A percentile compares a stretch with the other conserved stretches of the same genome.
phyloP scores from a whole-genome alignment of 2,797 vertebrate species.

The Sebastes cheni region DNA sequence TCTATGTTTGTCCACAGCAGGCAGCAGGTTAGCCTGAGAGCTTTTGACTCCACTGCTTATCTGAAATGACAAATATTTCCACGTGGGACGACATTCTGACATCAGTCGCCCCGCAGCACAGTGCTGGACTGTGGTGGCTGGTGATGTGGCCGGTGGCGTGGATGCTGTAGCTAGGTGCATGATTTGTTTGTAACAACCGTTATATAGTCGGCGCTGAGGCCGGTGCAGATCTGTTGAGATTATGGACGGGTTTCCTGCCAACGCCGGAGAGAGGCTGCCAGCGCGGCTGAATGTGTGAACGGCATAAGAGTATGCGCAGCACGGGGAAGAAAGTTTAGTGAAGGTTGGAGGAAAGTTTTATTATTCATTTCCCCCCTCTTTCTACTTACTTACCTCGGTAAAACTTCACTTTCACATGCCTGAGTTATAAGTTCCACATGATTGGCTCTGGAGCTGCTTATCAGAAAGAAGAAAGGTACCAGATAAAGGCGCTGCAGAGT shows the following conservation, averaged over 20 bases:
- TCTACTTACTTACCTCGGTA: constrained; percentile 31
- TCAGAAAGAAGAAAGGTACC: constrained; percentile 61
- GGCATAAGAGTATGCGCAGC: background rate
- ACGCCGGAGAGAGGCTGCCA: constrained; percentile 11
- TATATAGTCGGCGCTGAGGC: constrained; percentile 11
- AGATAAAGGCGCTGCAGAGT: constrained; percentile 58
- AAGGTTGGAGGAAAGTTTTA: constrained; percentile 50
- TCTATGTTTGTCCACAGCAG: constrained; percentile 21
- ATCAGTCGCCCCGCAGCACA: constrained; percentile 27
- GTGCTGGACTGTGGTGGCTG: constrained; percentile 21
- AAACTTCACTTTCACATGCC: constrained; percentile 53
- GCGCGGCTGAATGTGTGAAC: constrained; percentile 34
- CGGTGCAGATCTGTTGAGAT: constrained; percentile 45
- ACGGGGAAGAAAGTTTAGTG: constrained; percentile 32
- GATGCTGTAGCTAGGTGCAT: constrained; percentile 3
- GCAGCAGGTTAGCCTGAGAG: constrained; percentile 24
- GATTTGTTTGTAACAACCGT: constrained; percentile 16
- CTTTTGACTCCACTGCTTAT: constrained; percentile 32
- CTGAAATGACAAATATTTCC: constrained; percentile 54
- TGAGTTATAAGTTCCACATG: constrained; percentile 59
- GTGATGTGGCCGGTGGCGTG: constrained; percentile 27
- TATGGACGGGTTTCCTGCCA: constrained; percentile 25
- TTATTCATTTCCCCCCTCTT: constrained; percentile 25
- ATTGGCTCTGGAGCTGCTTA: constrained; percentile 67
- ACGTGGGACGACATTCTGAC: constrained; percentile 31